Percentiles rank a stretch among this genome's conserved stretches.
phyloP scores from a whole-genome alignment of 1,140 invertebrate genomes.

The Neodiprion virginianus region DNA sequence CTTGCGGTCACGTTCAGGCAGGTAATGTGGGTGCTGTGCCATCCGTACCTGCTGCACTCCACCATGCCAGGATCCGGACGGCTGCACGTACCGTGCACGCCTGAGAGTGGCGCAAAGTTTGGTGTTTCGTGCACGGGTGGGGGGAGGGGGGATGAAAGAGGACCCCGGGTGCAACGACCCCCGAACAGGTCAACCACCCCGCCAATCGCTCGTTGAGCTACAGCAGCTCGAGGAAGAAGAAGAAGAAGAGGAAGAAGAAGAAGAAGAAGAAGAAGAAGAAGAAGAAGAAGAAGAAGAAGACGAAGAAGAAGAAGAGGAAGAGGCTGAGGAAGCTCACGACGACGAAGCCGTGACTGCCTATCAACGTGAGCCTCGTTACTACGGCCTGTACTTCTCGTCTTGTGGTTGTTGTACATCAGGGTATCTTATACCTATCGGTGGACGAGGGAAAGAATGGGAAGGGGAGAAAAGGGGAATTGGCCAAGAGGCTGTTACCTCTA shows the following conservation, averaged over 20 bases:
- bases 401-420: not conserved
- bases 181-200: conserved; percentile 59
- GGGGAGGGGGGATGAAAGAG: conserved; percentile 46
- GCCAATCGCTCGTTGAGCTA: conserved; percentile 27
- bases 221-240: too few species aligned
- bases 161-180: conserved; percentile 59
- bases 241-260: not conserved
- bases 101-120: conserved; percentile 11
- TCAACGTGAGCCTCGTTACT: not conserved
- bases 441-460: conserved; percentile 21
- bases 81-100: conserved; percentile 39
- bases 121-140: conserved; percentile 11
- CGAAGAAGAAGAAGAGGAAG: not conserved
- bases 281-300: not conserved
- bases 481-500: conserved; percentile 13
- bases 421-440: conserved; percentile 27
- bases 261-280: not conserved
- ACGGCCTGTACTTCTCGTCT: not conserved
- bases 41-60: not conserved
- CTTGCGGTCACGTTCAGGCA: too few species aligned
- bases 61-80: conserved; percentile 43
- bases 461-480: conserved; percentile 24
- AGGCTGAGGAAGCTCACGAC: not conserved
- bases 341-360: not conserved
- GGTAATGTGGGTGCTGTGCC: too few species aligned